Base-by-base conservation (phyloP, 2,113 vertebrate species). In the Seriola rivoliana region DNA sequence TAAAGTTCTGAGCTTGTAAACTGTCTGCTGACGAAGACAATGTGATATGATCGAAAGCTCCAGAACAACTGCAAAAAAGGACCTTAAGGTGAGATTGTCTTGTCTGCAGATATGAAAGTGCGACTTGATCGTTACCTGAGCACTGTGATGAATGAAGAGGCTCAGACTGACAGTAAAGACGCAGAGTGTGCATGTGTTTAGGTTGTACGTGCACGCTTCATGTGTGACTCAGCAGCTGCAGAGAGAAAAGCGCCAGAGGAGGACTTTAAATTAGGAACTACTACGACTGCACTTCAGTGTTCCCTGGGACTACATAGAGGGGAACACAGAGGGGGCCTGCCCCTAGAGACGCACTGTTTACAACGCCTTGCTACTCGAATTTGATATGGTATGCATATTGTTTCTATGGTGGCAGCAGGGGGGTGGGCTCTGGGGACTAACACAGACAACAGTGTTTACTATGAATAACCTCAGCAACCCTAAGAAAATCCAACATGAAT, bases 301-400 rank as follows among this genome's bases (percentile, higher is more conserved):
- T 63, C 42, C 72, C 29, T 44, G 29, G 52, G 46, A 74, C 25
- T 40, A 77, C 50, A 6, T 10, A n/a, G 52, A 74, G 62, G 14
- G 3, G 75, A 64, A 82, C 50, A 69, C 93, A 85, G 90, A 77
- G 63, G 38, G 63, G 17, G 92, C 92, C 93, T 89, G 23, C 67
- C 92, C 92, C 91, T 76, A 89, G 87, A 92, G 65, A 84, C 88
- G 92, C 82, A 66, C 34, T 85, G 80, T 81, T 75, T 50, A 80
- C 57, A 17, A 13, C 19, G 23, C 69, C 46, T 57, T 17, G 75
- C 78, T 58, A 54, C 62, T 72, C 83, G 84, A 54, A 81, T 84
- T 64, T 78, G 76, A 80, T 75, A 78, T 58, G 60, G 87, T 84
- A 55, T 82, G 86, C 80, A 84, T 58, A 71, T 75, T 65, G 73